Base-by-base conservation (phyloP, 2,888 invertebrate species). In the Synanthedon tipuliformis region DNA sequence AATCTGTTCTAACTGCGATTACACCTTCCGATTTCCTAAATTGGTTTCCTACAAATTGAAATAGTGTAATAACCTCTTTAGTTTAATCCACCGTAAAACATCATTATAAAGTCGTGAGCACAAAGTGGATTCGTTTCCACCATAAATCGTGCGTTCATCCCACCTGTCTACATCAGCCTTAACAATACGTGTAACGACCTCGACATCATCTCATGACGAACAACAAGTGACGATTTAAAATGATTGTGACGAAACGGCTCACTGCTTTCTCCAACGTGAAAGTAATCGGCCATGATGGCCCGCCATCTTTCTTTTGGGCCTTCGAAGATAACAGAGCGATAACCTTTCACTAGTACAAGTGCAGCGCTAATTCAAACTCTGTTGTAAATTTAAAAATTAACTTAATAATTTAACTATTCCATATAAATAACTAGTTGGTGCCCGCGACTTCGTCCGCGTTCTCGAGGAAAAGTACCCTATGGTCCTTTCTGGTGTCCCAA, bases 211-310 rank as follows among this genome's bases (percentile, higher is more conserved):
- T 50, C 34, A 40, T 34, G 15, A 50, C 27, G 50, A 50, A 50
- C 49, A 13, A 49, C 49, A 40, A 55, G 53, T 57, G 60, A 58
- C 57, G 60, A 55, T 57, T 53, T 41, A 52, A 34, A 34, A 18
- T 18, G 2, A 49, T 50, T 53, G 52, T 56, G 56, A 56, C 55
- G 55, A 49, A 50, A 50, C 34, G n/a, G 13, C 40, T 62, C 60
- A 58, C 60, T 59, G 62, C 69, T 70, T 69, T 66, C 69, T 61
- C 64, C 59, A 54, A 52, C 59, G 68, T 58, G 71, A 71, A 71
- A 71, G 71, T 69, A 68, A 69, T 68, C 66, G 61, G 53, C 56
- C 61, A 58, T 59, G 41, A 27, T 48, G 56, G 58, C 53, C 55
- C 48, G 63, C 63, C 62, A 63, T 62, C 60, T 64, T 66, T 57